Evolutionary conservation across 2,888 invertebrate genomes (phyloP).

Genomic region (Polyommatus icarus): DNA sequence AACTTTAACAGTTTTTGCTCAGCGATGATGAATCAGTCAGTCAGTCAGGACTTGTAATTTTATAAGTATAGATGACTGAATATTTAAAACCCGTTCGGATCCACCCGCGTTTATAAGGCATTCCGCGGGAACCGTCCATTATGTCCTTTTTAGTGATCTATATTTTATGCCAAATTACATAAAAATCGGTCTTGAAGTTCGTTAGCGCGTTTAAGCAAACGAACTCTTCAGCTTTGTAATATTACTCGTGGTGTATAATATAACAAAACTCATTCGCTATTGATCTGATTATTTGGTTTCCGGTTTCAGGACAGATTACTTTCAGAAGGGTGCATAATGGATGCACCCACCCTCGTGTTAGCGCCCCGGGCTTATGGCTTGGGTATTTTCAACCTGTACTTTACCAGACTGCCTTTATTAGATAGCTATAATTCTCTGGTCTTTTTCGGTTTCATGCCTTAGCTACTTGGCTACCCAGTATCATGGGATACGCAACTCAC

Average conservation of each 20-base stretch:
- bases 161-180: neutral
- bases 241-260: neutral
- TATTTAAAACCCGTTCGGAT: neutral
- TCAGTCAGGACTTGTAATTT: too few relatives aligned
- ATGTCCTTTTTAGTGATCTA: neutral
- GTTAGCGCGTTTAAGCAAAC: too few relatives aligned
- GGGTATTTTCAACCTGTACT: neutral
- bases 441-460: neutral
- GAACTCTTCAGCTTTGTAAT: too few relatives aligned
- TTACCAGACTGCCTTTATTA: neutral
- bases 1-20: too few relatives aligned
- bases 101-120: neutral
- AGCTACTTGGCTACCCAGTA: neutral
- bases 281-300: neutral
- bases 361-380: neutral
- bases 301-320: slow-evolving; percentile 7
- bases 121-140: too few relatives aligned
- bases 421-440: neutral
- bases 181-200: neutral
- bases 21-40: too few relatives aligned
- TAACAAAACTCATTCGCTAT: neutral
- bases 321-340: slow-evolving; percentile 18
- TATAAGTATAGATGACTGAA: too few relatives aligned
- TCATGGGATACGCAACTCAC: neutral
- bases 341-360: slow-evolving; percentile 5